Percentiles rank a stretch among this genome's conserved stretches.
Evolutionary conservation across 2,797 vertebrate genomes (phyloP).

Genomic region (Aldrovandia affinis): DNA sequence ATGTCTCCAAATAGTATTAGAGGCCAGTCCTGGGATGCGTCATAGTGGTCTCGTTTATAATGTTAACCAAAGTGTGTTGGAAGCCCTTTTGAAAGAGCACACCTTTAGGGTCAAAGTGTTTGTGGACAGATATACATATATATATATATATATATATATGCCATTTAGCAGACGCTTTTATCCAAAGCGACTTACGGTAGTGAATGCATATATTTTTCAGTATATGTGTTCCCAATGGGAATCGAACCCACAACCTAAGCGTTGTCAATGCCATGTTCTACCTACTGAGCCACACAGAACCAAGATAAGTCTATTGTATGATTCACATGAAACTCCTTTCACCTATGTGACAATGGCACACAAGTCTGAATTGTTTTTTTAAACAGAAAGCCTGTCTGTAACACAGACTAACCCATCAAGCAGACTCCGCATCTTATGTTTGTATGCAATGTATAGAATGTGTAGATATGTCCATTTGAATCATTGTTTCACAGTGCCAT

Average conservation of each 20-base stretch:
- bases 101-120: neutral
- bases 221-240: too few relatives aligned
- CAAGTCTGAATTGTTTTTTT: neutral
- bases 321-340: neutral
- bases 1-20: neutral
- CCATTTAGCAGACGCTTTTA: too few relatives aligned
- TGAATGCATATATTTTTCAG: too few relatives aligned
- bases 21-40: neutral
- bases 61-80: neutral
- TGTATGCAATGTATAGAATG: neutral
- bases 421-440: neutral
- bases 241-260: too few relatives aligned
- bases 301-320: constrained; percentile 4
- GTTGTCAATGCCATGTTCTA: too few relatives aligned
- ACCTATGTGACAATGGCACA: neutral
- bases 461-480: too few relatives aligned
- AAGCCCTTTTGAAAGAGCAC: neutral
- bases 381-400: neutral
- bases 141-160: too few relatives aligned
- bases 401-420: neutral
- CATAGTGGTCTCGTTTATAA: neutral
- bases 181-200: too few relatives aligned
- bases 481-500: too few relatives aligned
- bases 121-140: neutral
- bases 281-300: too few relatives aligned